Evolutionary conservation across 1,140 invertebrate genomes (phyloP).

Genomic region (Octopus bimaculoides): DNA sequence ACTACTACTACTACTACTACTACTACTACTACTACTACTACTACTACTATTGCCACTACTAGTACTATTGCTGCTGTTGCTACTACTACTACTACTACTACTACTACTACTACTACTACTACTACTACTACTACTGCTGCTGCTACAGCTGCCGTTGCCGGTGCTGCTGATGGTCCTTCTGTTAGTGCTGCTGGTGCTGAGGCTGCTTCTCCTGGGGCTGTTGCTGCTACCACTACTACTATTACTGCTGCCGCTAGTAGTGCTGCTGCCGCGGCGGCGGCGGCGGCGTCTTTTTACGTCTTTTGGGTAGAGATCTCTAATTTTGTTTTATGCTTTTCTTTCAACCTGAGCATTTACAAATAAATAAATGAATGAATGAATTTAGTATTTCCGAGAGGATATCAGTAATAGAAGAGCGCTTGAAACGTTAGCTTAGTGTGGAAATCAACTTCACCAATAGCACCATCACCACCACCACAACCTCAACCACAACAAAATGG

Average conservation of each 20-base stretch:
- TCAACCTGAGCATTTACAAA: background rate
- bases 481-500: too few species aligned
- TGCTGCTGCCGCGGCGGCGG: too few species aligned
- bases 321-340: background rate
- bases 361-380: too few species aligned
- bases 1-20: too few species aligned
- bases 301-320: background rate
- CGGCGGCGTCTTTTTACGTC: background rate
- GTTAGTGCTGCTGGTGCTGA: slow-evolving; percentile 11
- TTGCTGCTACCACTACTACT: slow-evolving; percentile 9
- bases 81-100: background rate
- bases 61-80: slow-evolving; percentile 10
- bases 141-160: background rate
- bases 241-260: background rate
- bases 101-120: too few species aligned
- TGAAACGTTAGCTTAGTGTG: too few species aligned
- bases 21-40: too few species aligned
- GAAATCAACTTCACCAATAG: too few species aligned
- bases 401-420: too few species aligned
- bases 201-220: slow-evolving; percentile 10
- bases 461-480: too few species aligned
- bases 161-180: slow-evolving; percentile 15
- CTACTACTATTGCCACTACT: slow-evolving; percentile 9
- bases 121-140: too few species aligned
- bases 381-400: too few species aligned